Evolutionary conservation across 92 coral and sea anemone species (phyloP).

Genomic region (Porites rus): DNA sequence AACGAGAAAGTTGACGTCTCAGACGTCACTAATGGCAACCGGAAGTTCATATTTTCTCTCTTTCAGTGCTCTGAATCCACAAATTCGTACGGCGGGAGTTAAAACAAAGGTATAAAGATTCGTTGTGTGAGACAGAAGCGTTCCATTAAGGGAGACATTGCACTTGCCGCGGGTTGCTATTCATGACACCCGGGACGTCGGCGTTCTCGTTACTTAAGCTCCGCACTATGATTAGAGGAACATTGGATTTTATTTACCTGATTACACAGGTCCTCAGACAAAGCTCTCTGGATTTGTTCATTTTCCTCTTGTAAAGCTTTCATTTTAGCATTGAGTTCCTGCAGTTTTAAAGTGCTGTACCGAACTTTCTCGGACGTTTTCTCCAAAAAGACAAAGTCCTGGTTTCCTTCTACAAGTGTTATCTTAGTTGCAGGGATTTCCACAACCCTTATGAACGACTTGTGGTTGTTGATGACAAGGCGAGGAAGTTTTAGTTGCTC

Average conservation of each 20-base stretch:
- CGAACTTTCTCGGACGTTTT: slow-evolving; percentile 68
- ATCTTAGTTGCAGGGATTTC: slow-evolving; percentile 69
- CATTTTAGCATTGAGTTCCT: slow-evolving; percentile 82
- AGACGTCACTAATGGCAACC: too few species aligned
- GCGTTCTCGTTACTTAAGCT: neutral
- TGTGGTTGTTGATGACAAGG: slow-evolving; percentile 71
- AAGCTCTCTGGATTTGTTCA: slow-evolving; percentile 76
- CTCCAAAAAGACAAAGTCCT: slow-evolving; percentile 81
- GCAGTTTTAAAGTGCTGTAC: slow-evolving; percentile 84
- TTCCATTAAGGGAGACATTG: too few species aligned
- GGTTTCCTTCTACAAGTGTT: slow-evolving; percentile 50
- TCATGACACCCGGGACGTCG: too few species aligned
- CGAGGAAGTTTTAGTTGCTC: slow-evolving; percentile 68
- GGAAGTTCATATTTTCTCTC: too few species aligned
- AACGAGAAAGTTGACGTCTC: too few species aligned
- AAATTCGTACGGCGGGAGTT: too few species aligned
- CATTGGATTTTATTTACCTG: slow-evolving; percentile 57
- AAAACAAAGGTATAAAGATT: too few species aligned
- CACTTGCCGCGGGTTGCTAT: too few species aligned
- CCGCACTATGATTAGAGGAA: neutral
- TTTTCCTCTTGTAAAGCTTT: slow-evolving; percentile 79
- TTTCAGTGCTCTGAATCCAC: too few species aligned
- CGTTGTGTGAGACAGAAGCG: too few species aligned
- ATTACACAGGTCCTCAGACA: slow-evolving; percentile 80
- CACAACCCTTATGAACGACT: slow-evolving; percentile 83